A percentile compares a stretch with the other conserved stretches of the same genome.
Conservation (phyloP, 1,140 invertebrate species). For the Drosophila nebulosa region DNA sequence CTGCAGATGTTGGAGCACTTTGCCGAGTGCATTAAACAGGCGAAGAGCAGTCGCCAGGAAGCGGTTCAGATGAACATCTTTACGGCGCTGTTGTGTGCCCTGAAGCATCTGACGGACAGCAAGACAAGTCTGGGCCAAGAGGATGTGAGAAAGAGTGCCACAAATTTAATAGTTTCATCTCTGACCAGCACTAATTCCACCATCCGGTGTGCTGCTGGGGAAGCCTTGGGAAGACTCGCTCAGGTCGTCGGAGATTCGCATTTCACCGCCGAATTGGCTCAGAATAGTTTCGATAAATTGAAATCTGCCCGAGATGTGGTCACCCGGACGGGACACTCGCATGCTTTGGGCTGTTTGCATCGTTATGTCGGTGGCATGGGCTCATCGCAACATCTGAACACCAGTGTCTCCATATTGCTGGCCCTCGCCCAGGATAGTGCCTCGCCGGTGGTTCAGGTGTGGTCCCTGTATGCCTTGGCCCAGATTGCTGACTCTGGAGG, state of each 20-base stretch:
- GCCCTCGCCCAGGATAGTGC: slow-evolving; percentile 95
- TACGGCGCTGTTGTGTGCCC: slow-evolving; percentile 93
- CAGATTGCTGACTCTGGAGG: slow-evolving; percentile 98
- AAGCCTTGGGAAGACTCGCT: slow-evolving; percentile 93
- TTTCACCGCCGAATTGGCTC: slow-evolving; percentile 94
- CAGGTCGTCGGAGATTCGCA: slow-evolving; percentile 92
- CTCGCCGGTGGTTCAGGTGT: slow-evolving; percentile 86
- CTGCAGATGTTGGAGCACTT: slow-evolving; percentile 99
- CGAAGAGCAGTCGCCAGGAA: slow-evolving; percentile 94
- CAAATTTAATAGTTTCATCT: slow-evolving; percentile 89
- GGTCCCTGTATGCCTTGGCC: slow-evolving; percentile 97
- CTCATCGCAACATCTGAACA: slow-evolving; percentile 94
- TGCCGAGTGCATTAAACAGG: slow-evolving; percentile 95
- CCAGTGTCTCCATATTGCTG: slow-evolving; percentile 95
- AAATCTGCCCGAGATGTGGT: slow-evolving; percentile 94
- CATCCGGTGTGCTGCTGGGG: slow-evolving; percentile 92
- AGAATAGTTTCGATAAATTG: slow-evolving; percentile 94
- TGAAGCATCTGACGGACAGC: slow-evolving; percentile 93
- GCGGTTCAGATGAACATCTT: slow-evolving; percentile 99
- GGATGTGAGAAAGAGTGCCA: slow-evolving; percentile 93
- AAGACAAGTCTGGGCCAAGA: slow-evolving; percentile 94
- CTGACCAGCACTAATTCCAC: slow-evolving; percentile 92
- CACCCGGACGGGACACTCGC: slow-evolving; percentile 93
- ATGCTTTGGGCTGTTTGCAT: slow-evolving; percentile 95
- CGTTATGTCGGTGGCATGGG: slow-evolving; percentile 95